Evolutionary conservation across 2,797 vertebrate genomes (phyloP).

Genomic region (Myotis daubentonii): DNA sequence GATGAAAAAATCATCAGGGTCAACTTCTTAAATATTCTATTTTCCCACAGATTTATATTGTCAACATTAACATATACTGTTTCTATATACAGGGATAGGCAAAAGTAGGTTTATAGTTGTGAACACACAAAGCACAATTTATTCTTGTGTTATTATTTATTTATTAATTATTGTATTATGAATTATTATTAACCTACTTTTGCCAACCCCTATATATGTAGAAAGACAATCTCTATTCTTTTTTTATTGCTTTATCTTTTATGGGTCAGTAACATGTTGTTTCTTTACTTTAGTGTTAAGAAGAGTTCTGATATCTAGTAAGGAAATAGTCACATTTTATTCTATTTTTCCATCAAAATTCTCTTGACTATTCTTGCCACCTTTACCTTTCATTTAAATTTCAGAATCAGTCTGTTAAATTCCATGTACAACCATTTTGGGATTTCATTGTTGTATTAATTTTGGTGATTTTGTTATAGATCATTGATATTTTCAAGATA

Average conservation of each 20-base stretch:
- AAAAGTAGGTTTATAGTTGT: background rate
- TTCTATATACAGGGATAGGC: too few species aligned
- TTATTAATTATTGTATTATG: background rate
- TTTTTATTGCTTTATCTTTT: background rate
- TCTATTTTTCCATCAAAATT: background rate
- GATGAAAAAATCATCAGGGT: background rate
- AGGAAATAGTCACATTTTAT: background rate
- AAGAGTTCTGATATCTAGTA: background rate
- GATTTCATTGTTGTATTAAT: background rate
- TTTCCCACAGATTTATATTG: background rate
- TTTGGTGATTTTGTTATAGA: background rate
- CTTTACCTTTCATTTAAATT: constrained; percentile 7
- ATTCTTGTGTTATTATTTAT: background rate
- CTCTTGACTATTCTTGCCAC: background rate
- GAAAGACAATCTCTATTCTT: background rate
- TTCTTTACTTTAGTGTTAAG: background rate
- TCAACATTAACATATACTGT: background rate
- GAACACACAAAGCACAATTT: background rate
- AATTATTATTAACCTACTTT: background rate
- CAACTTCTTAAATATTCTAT: background rate
- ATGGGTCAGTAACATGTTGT: background rate
- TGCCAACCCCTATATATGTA: background rate
- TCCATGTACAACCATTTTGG: background rate
- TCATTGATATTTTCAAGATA: background rate
- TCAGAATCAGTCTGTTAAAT: background rate